A percentile compares a stretch with the other conserved stretches of the same genome.
phyloP scores from a whole-genome alignment of 2,113 vertebrate species.

The Ictalurus punctatus region DNA sequence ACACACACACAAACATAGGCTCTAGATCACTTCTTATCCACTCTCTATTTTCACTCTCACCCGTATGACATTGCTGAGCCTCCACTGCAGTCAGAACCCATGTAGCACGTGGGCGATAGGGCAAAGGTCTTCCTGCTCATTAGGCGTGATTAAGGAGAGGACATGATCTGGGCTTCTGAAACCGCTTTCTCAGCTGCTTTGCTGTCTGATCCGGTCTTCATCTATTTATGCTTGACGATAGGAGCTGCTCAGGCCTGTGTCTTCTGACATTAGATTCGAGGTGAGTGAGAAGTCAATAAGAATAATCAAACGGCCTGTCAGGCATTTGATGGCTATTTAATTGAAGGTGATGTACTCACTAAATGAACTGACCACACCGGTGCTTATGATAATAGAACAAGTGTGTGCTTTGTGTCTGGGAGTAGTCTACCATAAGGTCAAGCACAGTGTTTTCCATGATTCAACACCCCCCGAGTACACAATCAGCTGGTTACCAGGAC shows the following conservation, averaged over 20 bases:
- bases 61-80: slow-evolving; percentile 17
- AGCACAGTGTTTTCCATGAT: neutral
- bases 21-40: neutral
- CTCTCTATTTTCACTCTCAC: slow-evolving; percentile 34
- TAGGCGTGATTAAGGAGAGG: slow-evolving; percentile 11
- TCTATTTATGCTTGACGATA: neutral
- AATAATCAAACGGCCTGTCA: slow-evolving; percentile 35
- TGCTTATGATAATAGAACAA: slow-evolving; percentile 3
- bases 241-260: neutral
- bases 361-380: slow-evolving; percentile 16
- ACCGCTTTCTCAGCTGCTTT: slow-evolving; percentile 32
- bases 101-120: neutral
- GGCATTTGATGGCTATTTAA: slow-evolving; percentile 16
- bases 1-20: neutral
- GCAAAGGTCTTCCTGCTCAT: neutral
- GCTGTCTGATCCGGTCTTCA: neutral
- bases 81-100: slow-evolving; percentile 1
- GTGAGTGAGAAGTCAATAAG: slow-evolving; percentile 16
- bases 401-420: neutral
- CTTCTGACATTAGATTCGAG: neutral
- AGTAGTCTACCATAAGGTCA: neutral
- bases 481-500: neutral
- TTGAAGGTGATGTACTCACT: neutral
- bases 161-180: slow-evolving; percentile 1
- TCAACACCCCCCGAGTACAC: neutral